A percentile compares a stretch with the other conserved stretches of the same genome.
These are phyloP conservation scores for Pseudorasbora parva DNA, from an alignment of 2,113 vertebrate species.

Conservation along the genomic window DNA sequence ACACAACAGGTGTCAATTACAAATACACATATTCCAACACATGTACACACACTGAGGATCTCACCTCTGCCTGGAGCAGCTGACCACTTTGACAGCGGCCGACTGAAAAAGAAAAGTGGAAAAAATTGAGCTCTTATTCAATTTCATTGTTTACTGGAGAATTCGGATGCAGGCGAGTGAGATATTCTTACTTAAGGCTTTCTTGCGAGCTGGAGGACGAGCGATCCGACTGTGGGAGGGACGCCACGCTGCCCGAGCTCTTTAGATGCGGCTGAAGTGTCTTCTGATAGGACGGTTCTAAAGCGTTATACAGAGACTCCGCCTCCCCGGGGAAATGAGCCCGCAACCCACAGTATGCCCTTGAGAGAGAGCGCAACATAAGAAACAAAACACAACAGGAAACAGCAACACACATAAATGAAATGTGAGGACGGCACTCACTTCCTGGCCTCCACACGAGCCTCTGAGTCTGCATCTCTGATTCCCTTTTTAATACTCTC, in stretches of 20 bases:
- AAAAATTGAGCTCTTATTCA: slow-evolving; percentile 32
- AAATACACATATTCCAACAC: background rate
- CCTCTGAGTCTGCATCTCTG: slow-evolving; percentile 94
- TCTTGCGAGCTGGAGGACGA: slow-evolving; percentile 98
- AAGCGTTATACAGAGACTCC: slow-evolving; percentile 89
- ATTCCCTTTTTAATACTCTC: slow-evolving; percentile 98
- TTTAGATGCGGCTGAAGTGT: slow-evolving; percentile 90
- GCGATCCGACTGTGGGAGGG: slow-evolving; percentile 95
- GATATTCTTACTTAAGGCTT: slow-evolving; percentile 90
- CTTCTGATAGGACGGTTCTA: slow-evolving; percentile 92
- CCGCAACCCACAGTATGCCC: slow-evolving; percentile 92
- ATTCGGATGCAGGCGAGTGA: background rate
- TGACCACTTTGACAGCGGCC: slow-evolving; percentile 91
- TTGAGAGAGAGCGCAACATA: slow-evolving; percentile 60
- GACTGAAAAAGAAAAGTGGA: slow-evolving; percentile 73
- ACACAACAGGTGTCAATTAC: background rate
- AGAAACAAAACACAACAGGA: background rate
- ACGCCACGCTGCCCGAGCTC: slow-evolving; percentile 91
- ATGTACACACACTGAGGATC: slow-evolving; percentile 61
- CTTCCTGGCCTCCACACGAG: slow-evolving; percentile 96
- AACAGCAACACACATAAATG: background rate
- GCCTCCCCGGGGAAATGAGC: slow-evolving; percentile 92
- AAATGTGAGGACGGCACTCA: slow-evolving; percentile 68
- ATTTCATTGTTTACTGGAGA: too few relatives aligned
- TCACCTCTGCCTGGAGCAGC: slow-evolving; percentile 90